Evolutionary conservation across 1,140 invertebrate genomes (phyloP).

Genomic region (Nephila pilipes): DNA sequence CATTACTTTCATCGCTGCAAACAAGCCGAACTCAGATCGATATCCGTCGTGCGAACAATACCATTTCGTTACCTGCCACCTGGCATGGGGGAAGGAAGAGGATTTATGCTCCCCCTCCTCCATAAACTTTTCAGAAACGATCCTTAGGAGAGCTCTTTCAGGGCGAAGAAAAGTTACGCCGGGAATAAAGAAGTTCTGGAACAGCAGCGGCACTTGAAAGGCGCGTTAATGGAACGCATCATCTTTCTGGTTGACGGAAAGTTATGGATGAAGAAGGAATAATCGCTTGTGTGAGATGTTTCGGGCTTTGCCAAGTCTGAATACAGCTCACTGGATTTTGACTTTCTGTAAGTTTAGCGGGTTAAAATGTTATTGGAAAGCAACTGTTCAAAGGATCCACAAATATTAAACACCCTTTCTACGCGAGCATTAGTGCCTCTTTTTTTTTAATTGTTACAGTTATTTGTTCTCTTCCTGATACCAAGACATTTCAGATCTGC

Average conservation of each 20-base stretch:
- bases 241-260: not conserved
- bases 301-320: not conserved
- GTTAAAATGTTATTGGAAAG: too few species aligned
- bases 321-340: too few species aligned
- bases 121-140: slow-evolving; percentile 4
- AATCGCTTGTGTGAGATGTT: not conserved
- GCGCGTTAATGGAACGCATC: not conserved
- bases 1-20: too few species aligned
- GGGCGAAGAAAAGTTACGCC: not conserved
- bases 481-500: too few species aligned
- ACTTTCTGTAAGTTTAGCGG: too few species aligned
- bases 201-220: too few species aligned
- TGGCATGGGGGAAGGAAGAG: not conserved
- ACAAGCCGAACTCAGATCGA: not conserved
- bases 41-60: not conserved
- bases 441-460: too few species aligned
- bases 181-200: not conserved
- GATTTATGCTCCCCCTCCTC: not conserved
- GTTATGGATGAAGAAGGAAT: not conserved
- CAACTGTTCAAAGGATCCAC: too few species aligned
- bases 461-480: too few species aligned
- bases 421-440: too few species aligned
- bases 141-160: not conserved
- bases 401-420: too few species aligned
- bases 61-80: slow-evolving; percentile 25